phyloP scores from a whole-genome alignment of 1,140 invertebrate species.

The Megalopta genalis region DNA sequence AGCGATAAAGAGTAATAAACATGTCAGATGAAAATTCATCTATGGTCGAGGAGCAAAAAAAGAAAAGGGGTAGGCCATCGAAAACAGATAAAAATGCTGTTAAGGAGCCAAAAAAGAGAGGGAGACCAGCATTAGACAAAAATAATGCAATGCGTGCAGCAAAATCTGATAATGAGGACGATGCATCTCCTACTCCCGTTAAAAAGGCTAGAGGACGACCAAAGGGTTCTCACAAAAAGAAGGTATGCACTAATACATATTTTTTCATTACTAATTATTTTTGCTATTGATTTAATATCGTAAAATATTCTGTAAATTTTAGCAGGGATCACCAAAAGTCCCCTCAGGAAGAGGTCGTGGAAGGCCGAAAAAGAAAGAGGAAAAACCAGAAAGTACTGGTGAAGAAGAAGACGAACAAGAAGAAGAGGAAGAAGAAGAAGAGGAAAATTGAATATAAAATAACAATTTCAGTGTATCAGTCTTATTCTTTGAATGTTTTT shows the following conservation, averaged over 20 bases:
- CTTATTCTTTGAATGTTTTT: conserved; percentile 56
- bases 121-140: conserved; percentile 73
- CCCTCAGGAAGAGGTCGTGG: conserved; percentile 76
- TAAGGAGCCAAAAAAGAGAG: conserved; percentile 79
- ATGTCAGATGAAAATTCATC: conserved; percentile 80
- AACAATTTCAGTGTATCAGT: conserved; percentile 50
- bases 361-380: conserved; percentile 79
- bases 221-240: conserved; percentile 79
- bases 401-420: conserved; percentile 80
- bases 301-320: conserved; percentile 42
- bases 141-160: conserved; percentile 72
- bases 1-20: conserved; percentile 54
- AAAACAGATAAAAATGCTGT: conserved; percentile 74
- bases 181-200: conserved; percentile 76
- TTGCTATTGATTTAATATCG: neutral
- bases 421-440: conserved; percentile 78
- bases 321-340: conserved; percentile 71
- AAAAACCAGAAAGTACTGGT: conserved; percentile 79
- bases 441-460: conserved; percentile 72
- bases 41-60: conserved; percentile 78
- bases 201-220: conserved; percentile 80
- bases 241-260: conserved; percentile 61
- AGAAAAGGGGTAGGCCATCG: conserved; percentile 77
- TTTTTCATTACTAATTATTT: neutral
- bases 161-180: conserved; percentile 78